Percentiles rank a stretch among this genome's conserved stretches.
phyloP scores from a whole-genome alignment of 1,140 invertebrate species.

The Hylaeus anthracinus region DNA sequence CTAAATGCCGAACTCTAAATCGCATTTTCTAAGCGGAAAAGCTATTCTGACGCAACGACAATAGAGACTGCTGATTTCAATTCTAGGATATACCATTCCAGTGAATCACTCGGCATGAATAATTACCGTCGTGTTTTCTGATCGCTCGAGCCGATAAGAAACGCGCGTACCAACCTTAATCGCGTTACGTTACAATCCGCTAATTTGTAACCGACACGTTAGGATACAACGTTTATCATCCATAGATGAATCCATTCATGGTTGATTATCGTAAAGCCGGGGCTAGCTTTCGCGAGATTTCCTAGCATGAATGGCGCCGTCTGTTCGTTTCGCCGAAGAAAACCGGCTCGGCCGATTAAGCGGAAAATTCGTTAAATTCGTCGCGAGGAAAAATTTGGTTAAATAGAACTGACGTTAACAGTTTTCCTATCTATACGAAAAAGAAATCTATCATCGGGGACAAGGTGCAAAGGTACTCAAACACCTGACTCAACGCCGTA shows the following conservation, averaged over 20 bases:
- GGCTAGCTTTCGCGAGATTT: background rate
- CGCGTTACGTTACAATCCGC: slow-evolving; percentile 10
- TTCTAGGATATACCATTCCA: slow-evolving; percentile 59
- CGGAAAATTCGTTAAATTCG: too few species aligned
- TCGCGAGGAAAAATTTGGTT: too few species aligned
- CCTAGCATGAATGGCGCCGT: background rate
- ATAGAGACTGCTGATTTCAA: slow-evolving; percentile 22
- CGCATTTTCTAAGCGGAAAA: background rate
- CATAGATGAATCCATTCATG: background rate
- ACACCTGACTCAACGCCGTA: background rate
- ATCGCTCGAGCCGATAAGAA: slow-evolving; percentile 46
- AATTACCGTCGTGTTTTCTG: slow-evolving; percentile 39
- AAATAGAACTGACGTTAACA: too few species aligned
- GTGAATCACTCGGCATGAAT: slow-evolving; percentile 58
- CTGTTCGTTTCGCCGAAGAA: background rate
- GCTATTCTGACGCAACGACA: background rate
- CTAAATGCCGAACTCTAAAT: background rate
- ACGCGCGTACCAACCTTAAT: slow-evolving; percentile 27
- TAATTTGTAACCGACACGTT: slow-evolving; percentile 33
- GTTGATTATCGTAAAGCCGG: background rate
- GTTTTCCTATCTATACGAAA: too few species aligned
- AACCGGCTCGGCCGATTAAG: too few species aligned
- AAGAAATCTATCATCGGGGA: too few species aligned
- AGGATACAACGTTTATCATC: slow-evolving; percentile 10
- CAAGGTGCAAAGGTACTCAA: too few species aligned